Conservation (phyloP, 2,888 invertebrate genomes). For the Apodemia duryi region DNA sequence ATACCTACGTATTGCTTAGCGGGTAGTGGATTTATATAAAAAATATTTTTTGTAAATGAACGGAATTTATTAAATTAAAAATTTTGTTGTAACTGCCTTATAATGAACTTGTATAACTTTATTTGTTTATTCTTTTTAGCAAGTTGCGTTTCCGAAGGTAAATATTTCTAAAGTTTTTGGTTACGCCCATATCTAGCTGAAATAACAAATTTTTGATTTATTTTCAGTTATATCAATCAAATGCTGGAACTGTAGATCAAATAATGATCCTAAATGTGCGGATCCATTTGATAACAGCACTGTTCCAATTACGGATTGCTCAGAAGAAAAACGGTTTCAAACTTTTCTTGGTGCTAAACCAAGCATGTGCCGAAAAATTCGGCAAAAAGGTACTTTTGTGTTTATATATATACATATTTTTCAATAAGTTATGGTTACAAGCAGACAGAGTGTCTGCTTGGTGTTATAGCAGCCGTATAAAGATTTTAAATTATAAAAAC, state of each 20-base stretch:
- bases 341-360: constrained; percentile 85
- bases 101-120: constrained; percentile 16
- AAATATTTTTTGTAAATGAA: neutral
- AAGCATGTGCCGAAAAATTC: constrained; percentile 94
- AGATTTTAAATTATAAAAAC: no score
- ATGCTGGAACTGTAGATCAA: constrained; percentile 95
- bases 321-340: constrained; percentile 77
- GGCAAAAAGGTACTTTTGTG: constrained; percentile 86
- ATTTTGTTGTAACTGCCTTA: neutral
- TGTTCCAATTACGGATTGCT: constrained; percentile 90
- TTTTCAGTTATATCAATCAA: constrained; percentile 84
- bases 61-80: neutral
- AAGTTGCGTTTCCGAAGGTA: constrained; percentile 28
- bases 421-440: neutral
- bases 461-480: neutral
- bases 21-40: neutral
- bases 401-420: neutral
- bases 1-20: no score
- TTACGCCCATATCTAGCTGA: constrained; percentile 47
- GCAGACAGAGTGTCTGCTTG: neutral
- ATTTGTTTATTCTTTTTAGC: constrained; percentile 22
- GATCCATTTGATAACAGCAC: constrained; percentile 96
- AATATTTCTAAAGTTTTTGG: constrained; percentile 32
- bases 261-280: constrained; percentile 92
- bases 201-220: constrained; percentile 22